Percentiles rank a stretch among this genome's conserved stretches.
Evolutionary conservation across 2,888 invertebrate genomes (phyloP).

Genomic region (Eupithecia pulchellata): DNA sequence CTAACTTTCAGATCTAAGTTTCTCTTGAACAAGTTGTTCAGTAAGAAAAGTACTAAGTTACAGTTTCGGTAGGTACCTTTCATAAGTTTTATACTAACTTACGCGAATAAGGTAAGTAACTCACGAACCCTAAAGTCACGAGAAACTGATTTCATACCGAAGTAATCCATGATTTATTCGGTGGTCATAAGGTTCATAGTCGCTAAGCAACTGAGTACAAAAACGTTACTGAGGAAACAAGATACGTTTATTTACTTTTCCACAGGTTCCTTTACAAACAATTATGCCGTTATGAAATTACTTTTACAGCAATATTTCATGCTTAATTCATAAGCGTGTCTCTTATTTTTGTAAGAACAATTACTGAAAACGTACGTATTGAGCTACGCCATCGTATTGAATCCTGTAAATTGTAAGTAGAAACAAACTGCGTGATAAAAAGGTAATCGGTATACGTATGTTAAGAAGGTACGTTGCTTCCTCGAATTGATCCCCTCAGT

Average conservation of each 20-base stretch:
- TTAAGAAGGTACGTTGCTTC: constrained; percentile 48
- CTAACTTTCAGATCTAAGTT: constrained; percentile 26
- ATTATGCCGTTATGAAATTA: constrained; percentile 38
- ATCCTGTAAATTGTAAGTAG: constrained; percentile 40
- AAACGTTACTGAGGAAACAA: constrained; percentile 31
- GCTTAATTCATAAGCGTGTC: background rate
- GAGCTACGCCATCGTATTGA: constrained; percentile 24
- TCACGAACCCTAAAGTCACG: constrained; percentile 35
- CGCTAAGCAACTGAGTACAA: constrained; percentile 8
- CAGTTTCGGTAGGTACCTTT: constrained; percentile 21
- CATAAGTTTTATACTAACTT: constrained; percentile 32
- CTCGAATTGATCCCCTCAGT: constrained; percentile 52
- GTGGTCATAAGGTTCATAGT: constrained; percentile 32
- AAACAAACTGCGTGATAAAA: constrained; percentile 38
- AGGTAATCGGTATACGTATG: constrained; percentile 45
- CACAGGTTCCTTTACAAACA: constrained; percentile 39
- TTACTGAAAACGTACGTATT: constrained; percentile 8
- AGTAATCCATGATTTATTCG: constrained; percentile 27
- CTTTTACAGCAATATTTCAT: constrained; percentile 17
- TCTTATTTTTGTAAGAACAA: background rate
- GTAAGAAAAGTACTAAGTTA: constrained; percentile 22
- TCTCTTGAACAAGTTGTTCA: constrained; percentile 24
- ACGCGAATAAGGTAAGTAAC: background rate
- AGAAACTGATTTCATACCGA: constrained; percentile 30
- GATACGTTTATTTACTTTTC: constrained; percentile 42